Percentiles rank a stretch among this genome's conserved stretches.
These are phyloP conservation scores for Stictonetta naevosa DNA, from an alignment of 2,113 vertebrate species.

Conservation along the genomic window DNA sequence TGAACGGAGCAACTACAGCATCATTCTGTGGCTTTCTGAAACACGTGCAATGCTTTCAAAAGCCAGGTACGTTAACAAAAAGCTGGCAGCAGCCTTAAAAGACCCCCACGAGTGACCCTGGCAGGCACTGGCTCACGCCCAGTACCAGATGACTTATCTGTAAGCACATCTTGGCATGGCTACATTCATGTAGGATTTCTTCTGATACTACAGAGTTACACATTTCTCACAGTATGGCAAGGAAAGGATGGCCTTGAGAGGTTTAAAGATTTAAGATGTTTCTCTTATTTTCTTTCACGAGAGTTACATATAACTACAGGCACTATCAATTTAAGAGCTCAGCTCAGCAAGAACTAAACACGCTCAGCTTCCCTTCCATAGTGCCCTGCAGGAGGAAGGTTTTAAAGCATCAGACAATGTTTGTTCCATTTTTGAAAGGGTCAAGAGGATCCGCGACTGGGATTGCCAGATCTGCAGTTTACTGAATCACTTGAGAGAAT, in stretches of 20 bases:
- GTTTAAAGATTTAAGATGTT: constrained; percentile 52
- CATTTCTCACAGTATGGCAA: neutral
- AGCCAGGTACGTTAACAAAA: neutral
- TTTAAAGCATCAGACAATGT: neutral
- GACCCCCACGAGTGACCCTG: fast-evolving
- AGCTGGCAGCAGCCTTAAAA: neutral
- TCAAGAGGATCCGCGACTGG: constrained; percentile 33
- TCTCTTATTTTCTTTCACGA: constrained; percentile 6
- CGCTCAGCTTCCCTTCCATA: neutral
- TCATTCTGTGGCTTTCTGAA: neutral
- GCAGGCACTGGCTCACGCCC: neutral
- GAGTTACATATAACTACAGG: constrained; percentile 39
- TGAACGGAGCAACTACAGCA: neutral
- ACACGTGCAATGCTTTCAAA: neutral
- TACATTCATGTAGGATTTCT: neutral
- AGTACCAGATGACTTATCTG: neutral
- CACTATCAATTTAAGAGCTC: constrained; percentile 47
- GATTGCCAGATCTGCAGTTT: constrained; percentile 17
- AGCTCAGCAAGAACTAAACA: constrained; percentile 4
- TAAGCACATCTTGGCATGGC: neutral
- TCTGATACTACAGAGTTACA: neutral
- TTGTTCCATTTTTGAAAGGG: constrained; percentile 48
- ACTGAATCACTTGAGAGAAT: neutral
- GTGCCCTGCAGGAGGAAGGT: neutral
- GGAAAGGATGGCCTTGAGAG: constrained; percentile 7